A percentile compares a stretch with the other conserved stretches of the same genome.
These are phyloP conservation scores for Abrostola tripartita DNA, from an alignment of 2,888 invertebrate species.

Conservation along the genomic window DNA sequence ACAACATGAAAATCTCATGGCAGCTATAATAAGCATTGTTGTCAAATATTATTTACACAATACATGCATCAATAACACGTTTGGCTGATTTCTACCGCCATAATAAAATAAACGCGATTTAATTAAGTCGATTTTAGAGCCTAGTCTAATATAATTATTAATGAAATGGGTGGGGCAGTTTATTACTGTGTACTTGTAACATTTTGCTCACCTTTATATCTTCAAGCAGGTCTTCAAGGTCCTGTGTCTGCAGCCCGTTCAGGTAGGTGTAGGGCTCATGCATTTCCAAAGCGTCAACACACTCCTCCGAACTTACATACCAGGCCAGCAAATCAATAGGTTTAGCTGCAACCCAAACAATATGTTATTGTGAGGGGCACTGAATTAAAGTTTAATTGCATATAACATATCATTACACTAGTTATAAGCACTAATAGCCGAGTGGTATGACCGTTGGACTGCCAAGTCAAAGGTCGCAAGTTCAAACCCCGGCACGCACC, in stretches of 20 bases:
- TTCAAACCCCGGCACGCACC: too few relatives aligned
- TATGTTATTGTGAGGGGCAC: background rate
- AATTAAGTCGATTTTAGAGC: too few relatives aligned
- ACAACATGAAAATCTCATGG: background rate
- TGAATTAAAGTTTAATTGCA: too few relatives aligned
- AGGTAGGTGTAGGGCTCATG: conserved; percentile 99
- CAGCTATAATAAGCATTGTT: background rate
- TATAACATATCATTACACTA: too few relatives aligned
- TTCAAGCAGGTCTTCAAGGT: conserved; percentile 98
- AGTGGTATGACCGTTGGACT: too few relatives aligned
- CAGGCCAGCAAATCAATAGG: conserved; percentile 99
- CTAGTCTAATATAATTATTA: too few relatives aligned
- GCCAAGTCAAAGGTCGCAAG: too few relatives aligned
- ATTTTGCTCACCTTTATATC: conserved; percentile 93
- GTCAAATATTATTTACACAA: background rate
- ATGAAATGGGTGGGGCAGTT: too few relatives aligned
- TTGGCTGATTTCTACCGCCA: too few relatives aligned
- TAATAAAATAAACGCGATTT: too few relatives aligned
- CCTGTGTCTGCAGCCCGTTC: conserved; percentile 95
- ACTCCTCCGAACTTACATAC: conserved; percentile 96
- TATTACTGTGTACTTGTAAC: background rate
- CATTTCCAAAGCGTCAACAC: conserved; percentile 97
- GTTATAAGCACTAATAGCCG: too few relatives aligned
- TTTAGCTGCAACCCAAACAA: conserved; percentile 90
- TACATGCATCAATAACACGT: background rate